Conservation (phyloP, 2,113 vertebrate genomes). For the Bettongia penicillata region DNA sequence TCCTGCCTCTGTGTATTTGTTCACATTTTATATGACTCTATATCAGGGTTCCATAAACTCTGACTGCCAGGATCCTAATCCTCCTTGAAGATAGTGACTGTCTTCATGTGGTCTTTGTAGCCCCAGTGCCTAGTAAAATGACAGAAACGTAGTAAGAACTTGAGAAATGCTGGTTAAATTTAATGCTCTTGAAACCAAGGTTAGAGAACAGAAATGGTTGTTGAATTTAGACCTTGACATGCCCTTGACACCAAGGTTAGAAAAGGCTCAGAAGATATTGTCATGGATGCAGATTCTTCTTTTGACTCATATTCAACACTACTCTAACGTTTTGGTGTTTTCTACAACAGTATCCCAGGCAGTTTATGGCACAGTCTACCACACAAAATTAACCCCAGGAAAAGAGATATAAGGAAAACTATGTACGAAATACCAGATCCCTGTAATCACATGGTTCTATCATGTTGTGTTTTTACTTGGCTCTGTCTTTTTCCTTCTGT, state of each 20-base stretch:
- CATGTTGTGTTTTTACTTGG: background rate
- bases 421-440: background rate
- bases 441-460: background rate
- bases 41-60: background rate
- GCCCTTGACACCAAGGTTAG: background rate
- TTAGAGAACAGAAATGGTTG: background rate
- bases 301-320: background rate
- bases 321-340: background rate
- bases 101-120: too few species aligned
- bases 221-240: background rate
- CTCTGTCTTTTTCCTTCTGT: background rate
- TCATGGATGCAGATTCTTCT: background rate
- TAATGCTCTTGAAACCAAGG: background rate
- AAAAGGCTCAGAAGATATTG: background rate
- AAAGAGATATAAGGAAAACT: background rate
- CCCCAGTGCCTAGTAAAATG: background rate
- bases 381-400: background rate
- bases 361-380: background rate
- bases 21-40: background rate
- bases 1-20: background rate
- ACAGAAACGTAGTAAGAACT: background rate
- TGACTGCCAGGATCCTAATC: background rate
- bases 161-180: background rate
- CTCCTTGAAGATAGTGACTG: background rate
- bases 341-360: background rate